Percentiles rank a stretch among this genome's conserved stretches.
These are phyloP conservation scores for Corvus cornix DNA, from an alignment of 2,113 vertebrate genomes.

Conservation along the genomic window DNA sequence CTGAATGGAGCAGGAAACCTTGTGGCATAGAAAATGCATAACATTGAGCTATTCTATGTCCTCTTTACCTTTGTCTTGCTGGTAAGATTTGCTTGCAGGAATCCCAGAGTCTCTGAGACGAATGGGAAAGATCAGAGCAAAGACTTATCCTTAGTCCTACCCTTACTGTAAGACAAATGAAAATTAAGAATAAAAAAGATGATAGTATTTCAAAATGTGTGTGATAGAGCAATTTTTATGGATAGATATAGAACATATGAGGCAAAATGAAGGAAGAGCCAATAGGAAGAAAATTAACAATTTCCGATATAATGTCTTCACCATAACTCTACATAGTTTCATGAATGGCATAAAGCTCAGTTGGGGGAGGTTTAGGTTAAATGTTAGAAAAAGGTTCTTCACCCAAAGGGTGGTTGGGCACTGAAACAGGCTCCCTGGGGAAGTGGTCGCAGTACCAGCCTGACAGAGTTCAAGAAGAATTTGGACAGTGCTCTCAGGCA, in stretches of 20 bases:
- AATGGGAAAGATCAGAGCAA: not conserved
- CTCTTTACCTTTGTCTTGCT: not conserved
- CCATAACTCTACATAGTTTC: not conserved
- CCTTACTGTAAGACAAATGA: not conserved
- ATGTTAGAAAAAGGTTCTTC: not conserved
- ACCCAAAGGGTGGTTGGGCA: not conserved
- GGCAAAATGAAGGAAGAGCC: not conserved
- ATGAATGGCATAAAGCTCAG: not conserved
- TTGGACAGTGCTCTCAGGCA: not conserved
- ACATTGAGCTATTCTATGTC: not conserved
- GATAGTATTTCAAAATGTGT: not conserved
- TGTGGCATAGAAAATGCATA: not conserved
- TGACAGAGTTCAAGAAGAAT: not conserved
- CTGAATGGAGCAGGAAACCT: not conserved
- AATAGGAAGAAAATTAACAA: not conserved
- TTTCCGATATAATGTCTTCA: not conserved
- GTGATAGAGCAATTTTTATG: not conserved
- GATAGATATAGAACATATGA: not conserved
- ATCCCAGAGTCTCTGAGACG: not conserved
- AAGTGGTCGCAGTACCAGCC: not conserved
- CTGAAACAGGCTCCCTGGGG: not conserved
- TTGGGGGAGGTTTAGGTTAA: not conserved
- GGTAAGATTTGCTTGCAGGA: not conserved
- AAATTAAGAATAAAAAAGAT: not conserved
- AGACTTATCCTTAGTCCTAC: not conserved